These are phyloP conservation scores for Lathamus discolor DNA, from an alignment of 2,113 vertebrate species.

Conservation along the genomic window DNA sequence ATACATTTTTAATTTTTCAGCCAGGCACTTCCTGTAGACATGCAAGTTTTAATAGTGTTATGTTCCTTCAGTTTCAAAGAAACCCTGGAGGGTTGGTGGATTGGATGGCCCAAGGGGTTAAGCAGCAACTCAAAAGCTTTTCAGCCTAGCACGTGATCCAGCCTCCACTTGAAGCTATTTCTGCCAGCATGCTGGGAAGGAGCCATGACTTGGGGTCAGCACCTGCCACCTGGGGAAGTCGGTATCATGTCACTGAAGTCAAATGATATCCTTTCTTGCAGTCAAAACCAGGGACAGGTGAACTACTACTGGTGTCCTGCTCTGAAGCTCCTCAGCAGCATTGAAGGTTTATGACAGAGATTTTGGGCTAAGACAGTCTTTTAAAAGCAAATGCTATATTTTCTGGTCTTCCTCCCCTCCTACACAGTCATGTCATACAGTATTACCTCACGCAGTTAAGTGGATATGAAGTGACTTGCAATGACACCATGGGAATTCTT, in stretches of 20 bases:
- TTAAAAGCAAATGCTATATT: fast-evolving
- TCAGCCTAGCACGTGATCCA: not conserved
- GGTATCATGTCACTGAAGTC: fast-evolving
- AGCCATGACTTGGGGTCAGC: not conserved
- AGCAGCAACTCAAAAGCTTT: not conserved
- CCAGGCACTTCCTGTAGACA: not conserved
- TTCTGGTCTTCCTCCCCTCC: not conserved
- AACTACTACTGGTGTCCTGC: not conserved
- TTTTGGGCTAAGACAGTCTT: not conserved
- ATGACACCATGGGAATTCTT: too few species aligned
- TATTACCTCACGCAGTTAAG: fast-evolving
- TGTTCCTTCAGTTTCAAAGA: not conserved
- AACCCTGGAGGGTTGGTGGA: not conserved
- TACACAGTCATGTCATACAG: fast-evolving
- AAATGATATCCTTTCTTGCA: not conserved
- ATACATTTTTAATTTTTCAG: constrained; percentile 40
- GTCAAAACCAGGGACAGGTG: not conserved
- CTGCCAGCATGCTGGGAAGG: not conserved
- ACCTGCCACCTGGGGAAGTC: not conserved
- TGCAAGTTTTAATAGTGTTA: not conserved
- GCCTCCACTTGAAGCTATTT: fast-evolving
- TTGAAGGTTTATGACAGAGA: too few species aligned
- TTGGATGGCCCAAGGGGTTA: not conserved
- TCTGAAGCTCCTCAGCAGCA: not conserved
- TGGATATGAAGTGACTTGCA: not conserved